Base-by-base conservation (phyloP, 2,888 invertebrate genomes). In the Ophioninae sp. region DNA sequence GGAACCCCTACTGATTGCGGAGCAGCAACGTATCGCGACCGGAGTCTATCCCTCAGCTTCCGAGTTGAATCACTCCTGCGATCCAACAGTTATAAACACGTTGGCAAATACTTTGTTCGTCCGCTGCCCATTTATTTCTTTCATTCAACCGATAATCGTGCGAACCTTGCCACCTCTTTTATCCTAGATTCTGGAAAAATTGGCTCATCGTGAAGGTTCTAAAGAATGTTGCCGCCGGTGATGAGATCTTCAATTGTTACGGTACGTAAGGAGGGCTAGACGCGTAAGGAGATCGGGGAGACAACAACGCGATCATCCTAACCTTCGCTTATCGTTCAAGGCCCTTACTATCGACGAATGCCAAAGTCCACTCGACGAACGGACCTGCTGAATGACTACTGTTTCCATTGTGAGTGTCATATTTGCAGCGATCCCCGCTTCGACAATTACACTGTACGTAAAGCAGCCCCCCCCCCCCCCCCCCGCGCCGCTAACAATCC, bases 41-140 rank as follows among this genome's bases (percentile, higher is more conserved):
- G 98, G 96, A 0, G 96, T 98, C 89, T 98, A 96, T 91, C 97
- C 98, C 0, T 96, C 97, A 0, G 95, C 97, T 0, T 97, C 97
- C 88, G 95, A 98, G 93, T 97, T 98, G 95, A 99, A 99, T 93
- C 99, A 99, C 93, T 96, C 98, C 0, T 99, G 99, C 91, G 95
- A 96, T 85, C 96, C 97, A 7, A 70, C 83, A 37, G 85, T 85
- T 59, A 84, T 83, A 62, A 84, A 85, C 70, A 82, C 82, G 85
- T 85, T 37, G 81, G 79, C 20, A 23, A 64, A 5, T 41, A 20
- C 37, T n/a, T 64, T n/a, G 37, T 30, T 39, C 23, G 13, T 62
- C 17, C 50, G 17, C 50, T 50, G 10, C 17, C 50, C 17, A 8
- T 59, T 61, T 50, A 20, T 75, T 0, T 30, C 20, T 37, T 17